Percentiles rank a stretch among this genome's conserved stretches.
Evolutionary conservation across 2,797 vertebrate genomes (phyloP).

Genomic region (Crenuchus spilurus): DNA sequence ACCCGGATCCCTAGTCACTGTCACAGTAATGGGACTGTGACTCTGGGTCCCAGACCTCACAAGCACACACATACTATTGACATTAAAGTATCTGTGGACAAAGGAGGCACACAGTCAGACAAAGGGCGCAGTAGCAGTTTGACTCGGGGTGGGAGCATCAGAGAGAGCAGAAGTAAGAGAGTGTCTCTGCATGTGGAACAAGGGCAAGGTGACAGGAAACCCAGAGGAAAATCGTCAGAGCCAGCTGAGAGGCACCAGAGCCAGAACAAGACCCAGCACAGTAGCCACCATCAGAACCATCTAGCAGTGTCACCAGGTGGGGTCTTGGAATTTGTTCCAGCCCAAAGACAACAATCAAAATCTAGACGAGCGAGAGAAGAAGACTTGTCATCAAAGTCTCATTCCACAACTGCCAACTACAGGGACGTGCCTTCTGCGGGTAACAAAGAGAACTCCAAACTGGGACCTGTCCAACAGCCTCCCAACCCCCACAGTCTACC

Average conservation of each 20-base stretch:
- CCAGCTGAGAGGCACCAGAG: conserved; percentile 61
- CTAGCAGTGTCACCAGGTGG: conserved; percentile 70
- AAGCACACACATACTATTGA: conserved; percentile 82
- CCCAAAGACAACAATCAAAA: conserved; percentile 70
- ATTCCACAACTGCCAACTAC: conserved; percentile 49
- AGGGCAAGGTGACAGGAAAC: conserved; percentile 71
- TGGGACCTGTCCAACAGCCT: conserved; percentile 75
- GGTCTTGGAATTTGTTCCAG: conserved; percentile 75
- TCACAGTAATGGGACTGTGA: conserved; percentile 78
- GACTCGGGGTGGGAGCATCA: conserved; percentile 64
- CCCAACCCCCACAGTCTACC: conserved; percentile 73
- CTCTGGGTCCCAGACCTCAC: conserved; percentile 72
- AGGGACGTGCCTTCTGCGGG: conserved; percentile 67
- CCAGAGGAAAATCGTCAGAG: conserved; percentile 55
- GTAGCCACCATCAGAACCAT: conserved; percentile 66
- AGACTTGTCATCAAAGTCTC: conserved; percentile 54
- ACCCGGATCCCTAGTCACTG: conserved; percentile 71
- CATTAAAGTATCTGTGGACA: conserved; percentile 79
- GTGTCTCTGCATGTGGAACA: conserved; percentile 73
- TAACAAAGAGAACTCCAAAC: conserved; percentile 79
- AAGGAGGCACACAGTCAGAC: conserved; percentile 56
- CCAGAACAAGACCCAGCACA: conserved; percentile 55
- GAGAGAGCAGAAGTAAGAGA: conserved; percentile 67
- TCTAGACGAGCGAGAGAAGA: conserved; percentile 69
- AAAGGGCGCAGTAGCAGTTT: conserved; percentile 71